Evolutionary conservation across 2,113 vertebrate genomes (phyloP), one percentile per base, ranked within the genome.

Genomic region (Falcunculus frontatus): DNA sequence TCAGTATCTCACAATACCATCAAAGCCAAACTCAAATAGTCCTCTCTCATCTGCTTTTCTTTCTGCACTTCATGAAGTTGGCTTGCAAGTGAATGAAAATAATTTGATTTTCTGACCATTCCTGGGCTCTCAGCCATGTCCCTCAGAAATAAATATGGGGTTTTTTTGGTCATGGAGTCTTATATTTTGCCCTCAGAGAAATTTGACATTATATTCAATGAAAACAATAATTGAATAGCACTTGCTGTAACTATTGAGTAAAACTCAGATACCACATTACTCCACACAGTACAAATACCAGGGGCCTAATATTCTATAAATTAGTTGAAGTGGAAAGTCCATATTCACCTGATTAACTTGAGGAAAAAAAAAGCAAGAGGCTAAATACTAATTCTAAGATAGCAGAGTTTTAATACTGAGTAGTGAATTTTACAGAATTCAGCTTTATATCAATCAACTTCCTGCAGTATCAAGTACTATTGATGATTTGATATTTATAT

Each of bases 361-460:
- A 87, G 44, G 17, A 2, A 77, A 89, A 53, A 90, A 90, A 92
- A 22, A 3, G 3, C 27, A 67, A 63, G 50, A 65, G 16, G 16
- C 18, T 55, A 84, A 93, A 81, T 53, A 50, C 11, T 65, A 55
- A 47, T 73, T 86, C 32, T 62, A 63, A 63, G 21, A 25, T 5
- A 42, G 11, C 2, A 0, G 0, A 0, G 4, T 32, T 79, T 59
- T 25, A 75, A 20, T 68, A 44, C 5, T 16, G 16, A 74, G 22
- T 44, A 78, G 22, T n/a, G 22, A 72, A 65, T 91, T 91, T 87
- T 83, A 46, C 18, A 46, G 13, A 41, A 83, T 83, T 85, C 59
- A 77, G 23, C 22, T 80, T 90, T 83, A 26, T 62, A 73, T 33
- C 33, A 37, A 44, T 41, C 37, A 83, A 2, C 5, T 50, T 25